phyloP scores from a whole-genome alignment of 2,888 invertebrate species.

The Ferdinandea cuprea region DNA sequence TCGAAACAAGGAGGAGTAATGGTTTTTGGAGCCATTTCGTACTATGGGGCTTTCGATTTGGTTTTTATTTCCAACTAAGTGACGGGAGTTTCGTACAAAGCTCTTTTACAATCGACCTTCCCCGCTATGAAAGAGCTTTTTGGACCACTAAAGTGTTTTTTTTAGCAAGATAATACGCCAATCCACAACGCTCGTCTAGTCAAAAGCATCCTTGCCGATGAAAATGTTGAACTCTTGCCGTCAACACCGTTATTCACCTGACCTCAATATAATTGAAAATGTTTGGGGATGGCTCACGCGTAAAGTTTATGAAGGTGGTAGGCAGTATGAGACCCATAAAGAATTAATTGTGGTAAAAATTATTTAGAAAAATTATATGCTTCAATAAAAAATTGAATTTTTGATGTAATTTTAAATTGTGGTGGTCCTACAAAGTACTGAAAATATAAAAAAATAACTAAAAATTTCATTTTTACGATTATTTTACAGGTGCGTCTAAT shows the following conservation, averaged over 20 bases:
- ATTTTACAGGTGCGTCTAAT: no score
- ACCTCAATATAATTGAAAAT: constrained; percentile 44
- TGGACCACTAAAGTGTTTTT: constrained; percentile 43
- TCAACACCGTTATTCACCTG: constrained; percentile 52
- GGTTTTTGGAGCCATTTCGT: background rate
- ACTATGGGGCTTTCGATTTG: background rate
- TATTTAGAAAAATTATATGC: no score
- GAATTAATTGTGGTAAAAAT: constrained; percentile 29
- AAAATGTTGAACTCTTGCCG: constrained; percentile 49
- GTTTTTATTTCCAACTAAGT: constrained; percentile 9
- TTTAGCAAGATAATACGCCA: constrained; percentile 57
- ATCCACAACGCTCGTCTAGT: constrained; percentile 58
- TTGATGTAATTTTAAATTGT: no score
- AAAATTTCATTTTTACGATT: no score
- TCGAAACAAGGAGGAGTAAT: constrained; percentile 5
- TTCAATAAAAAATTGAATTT: no score
- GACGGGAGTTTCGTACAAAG: constrained; percentile 7
- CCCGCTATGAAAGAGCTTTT: constrained; percentile 50
- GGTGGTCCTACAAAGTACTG: no score
- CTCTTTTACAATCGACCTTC: constrained; percentile 56
- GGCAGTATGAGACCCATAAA: constrained; percentile 50
- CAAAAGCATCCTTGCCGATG: constrained; percentile 43
- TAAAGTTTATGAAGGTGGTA: constrained; percentile 52
- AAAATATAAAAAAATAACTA: no score
- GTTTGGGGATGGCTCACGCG: constrained; percentile 20